phyloP scores from a whole-genome alignment of 23 tunicate genomes.

The Phallusia fumigata region DNA sequence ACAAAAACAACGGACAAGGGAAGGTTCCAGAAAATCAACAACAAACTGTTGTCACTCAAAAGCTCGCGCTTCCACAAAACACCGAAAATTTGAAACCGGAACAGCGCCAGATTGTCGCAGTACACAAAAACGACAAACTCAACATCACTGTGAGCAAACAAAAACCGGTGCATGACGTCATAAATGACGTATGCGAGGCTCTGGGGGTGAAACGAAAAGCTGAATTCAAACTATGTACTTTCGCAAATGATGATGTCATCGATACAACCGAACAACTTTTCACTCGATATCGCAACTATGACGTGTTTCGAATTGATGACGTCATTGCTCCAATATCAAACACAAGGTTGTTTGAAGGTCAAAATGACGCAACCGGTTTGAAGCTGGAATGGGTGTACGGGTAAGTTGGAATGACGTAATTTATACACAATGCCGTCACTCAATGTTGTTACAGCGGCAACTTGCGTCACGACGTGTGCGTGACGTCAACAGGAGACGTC shows the following conservation, averaged over 20 bases:
- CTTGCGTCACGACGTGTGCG: not conserved
- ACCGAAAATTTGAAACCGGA: no score
- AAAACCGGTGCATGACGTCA: not conserved
- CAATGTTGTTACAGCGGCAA: constrained; percentile 14
- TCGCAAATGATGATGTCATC: not conserved
- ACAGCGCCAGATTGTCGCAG: not conserved
- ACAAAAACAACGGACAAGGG: no score
- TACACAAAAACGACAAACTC: not conserved
- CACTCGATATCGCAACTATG: not conserved
- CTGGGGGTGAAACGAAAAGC: not conserved
- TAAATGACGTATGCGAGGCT: not conserved
- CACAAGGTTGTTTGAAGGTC: not conserved
- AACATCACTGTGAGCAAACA: not conserved
- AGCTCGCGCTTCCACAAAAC: not conserved
- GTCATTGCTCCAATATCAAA: not conserved
- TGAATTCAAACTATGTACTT: not conserved
- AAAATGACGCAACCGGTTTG: not conserved
- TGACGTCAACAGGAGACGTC: constrained; percentile 18
- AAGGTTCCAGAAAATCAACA: not conserved
- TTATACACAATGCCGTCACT: not conserved
- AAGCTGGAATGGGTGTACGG: not conserved
- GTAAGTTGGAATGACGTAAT: not conserved
- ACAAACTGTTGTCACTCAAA: not conserved
- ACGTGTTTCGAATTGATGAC: not conserved
- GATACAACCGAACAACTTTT: not conserved